Evolutionary conservation across 1,140 invertebrate genomes (phyloP), one percentile per base, ranked within the genome.

Genomic region (Papilio xuthus): DNA sequence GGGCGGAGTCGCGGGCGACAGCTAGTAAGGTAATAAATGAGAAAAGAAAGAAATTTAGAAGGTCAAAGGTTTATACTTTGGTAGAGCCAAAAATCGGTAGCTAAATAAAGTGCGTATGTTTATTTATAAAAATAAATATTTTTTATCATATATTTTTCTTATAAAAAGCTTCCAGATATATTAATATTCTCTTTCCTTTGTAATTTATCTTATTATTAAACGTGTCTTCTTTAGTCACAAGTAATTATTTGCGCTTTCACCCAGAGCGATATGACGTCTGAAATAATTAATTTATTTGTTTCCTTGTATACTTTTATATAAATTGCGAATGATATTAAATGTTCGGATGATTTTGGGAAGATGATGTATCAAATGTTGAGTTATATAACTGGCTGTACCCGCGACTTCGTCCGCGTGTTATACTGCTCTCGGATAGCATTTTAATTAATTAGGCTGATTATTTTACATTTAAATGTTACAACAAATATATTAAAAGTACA

Each of bases 111-210:
- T 10, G 12, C 2, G 9, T 47, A 47, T 9, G 15, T 13, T 10
- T 47, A 10, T 47, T 6, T 47, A 1, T 47, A 47, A 47, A 50
- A 18, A 50, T 6, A 18, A 50, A 50, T 18, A 50, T 50, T 18
- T 50, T 37, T n/a, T n/a, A n/a, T n/a, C n/a, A 37, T 47, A 6
- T 50, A 18, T 13, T 50, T 18, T 50, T 50, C 44, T 50, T 18
- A 50, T 26, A 28, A 26, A 63, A 15, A 56, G 8, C 23, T 28
- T 63, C 23, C 9, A 28, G 23, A 28, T 28, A 63, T 13, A 63
- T 63, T 63, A 63, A 63, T 63, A 28, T 28, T 63, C 28, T 63
- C 56, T 63, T 63, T 63, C 20, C n/a, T 56, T 28, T 63, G 60
- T 63, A 63, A 28, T 32, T 10, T 28, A 13, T 50, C 13, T 18